Conservation (phyloP, 2,888 invertebrate species). For the Dynastes maya region DNA sequence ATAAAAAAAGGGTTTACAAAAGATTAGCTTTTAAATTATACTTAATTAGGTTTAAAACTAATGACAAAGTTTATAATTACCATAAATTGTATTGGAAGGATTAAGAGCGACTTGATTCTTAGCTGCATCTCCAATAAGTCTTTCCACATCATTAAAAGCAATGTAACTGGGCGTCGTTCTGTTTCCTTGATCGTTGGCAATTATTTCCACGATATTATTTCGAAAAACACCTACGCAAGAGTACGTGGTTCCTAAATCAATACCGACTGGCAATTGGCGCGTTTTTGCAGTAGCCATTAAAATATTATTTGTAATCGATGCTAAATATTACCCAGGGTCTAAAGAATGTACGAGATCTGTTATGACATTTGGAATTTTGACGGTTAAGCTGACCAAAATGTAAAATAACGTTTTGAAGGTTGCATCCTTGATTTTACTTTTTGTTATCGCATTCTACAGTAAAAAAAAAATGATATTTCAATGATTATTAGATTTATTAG, state of each 20-base stretch:
- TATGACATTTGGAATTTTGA: slow-evolving; percentile 53
- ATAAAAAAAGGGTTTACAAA: too few species aligned
- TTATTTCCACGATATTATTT: slow-evolving; percentile 73
- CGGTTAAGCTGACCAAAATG: slow-evolving; percentile 47
- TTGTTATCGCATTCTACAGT: too few species aligned
- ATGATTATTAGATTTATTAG: too few species aligned
- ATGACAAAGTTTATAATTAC: slow-evolving; percentile 52
- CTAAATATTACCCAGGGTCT: slow-evolving; percentile 21
- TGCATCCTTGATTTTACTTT: neutral
- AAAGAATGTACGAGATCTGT: slow-evolving; percentile 3
- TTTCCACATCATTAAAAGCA: slow-evolving; percentile 73
- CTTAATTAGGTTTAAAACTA: too few species aligned
- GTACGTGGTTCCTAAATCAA: slow-evolving; percentile 78
- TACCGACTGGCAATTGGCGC: slow-evolving; percentile 70
- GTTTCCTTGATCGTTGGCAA: slow-evolving; percentile 75
- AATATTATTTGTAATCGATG: slow-evolving; percentile 25
- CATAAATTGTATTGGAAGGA: slow-evolving; percentile 73
- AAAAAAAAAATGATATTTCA: too few species aligned
- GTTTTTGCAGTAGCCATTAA: slow-evolving; percentile 47
- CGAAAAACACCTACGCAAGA: slow-evolving; percentile 74
- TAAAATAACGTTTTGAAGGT: neutral
- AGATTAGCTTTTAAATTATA: too few species aligned
- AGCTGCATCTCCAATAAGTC: slow-evolving; percentile 71
- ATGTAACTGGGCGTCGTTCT: slow-evolving; percentile 74
- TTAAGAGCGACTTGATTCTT: slow-evolving; percentile 70